Percentiles rank a stretch among this genome's conserved stretches.
Evolutionary conservation across 2,888 invertebrate species (phyloP).

Genomic region (Andrena camellia): DNA sequence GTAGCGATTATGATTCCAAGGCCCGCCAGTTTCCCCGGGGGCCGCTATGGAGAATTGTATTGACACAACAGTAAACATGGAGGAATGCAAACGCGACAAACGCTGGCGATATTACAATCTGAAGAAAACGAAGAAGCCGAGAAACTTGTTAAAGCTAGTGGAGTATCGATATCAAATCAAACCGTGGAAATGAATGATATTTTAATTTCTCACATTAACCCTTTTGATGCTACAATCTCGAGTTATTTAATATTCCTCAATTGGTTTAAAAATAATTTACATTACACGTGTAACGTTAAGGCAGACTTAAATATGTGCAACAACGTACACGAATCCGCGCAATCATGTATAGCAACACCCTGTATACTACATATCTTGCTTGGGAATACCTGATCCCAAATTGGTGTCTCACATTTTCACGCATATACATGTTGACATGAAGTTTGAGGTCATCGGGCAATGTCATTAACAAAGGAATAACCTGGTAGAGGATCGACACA

Average conservation of each 20-base stretch:
- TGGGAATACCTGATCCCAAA: no score
- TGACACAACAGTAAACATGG: constrained; percentile 19
- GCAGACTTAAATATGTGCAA: not conserved
- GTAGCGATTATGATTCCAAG: not conserved
- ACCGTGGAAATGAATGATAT: constrained; percentile 9
- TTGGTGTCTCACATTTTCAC: no score
- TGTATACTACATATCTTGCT: no score
- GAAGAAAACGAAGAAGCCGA: not conserved
- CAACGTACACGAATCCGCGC: not conserved
- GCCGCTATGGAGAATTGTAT: not conserved
- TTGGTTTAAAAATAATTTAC: no score
- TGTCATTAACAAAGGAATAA: no score
- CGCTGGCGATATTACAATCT: constrained; percentile 42
- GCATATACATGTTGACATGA: no score
- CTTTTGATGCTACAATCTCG: not conserved
- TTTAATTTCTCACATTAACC: not conserved
- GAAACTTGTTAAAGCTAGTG: not conserved
- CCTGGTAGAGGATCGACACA: no score
- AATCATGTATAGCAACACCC: no score
- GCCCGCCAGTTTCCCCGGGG: not conserved
- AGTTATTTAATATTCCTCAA: not conserved
- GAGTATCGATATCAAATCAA: constrained; percentile 19
- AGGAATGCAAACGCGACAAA: constrained; percentile 13
- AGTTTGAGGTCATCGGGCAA: no score
- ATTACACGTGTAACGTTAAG: no score